Conservation (phyloP, 2,113 vertebrate species). For the Apteryx mantelli region DNA sequence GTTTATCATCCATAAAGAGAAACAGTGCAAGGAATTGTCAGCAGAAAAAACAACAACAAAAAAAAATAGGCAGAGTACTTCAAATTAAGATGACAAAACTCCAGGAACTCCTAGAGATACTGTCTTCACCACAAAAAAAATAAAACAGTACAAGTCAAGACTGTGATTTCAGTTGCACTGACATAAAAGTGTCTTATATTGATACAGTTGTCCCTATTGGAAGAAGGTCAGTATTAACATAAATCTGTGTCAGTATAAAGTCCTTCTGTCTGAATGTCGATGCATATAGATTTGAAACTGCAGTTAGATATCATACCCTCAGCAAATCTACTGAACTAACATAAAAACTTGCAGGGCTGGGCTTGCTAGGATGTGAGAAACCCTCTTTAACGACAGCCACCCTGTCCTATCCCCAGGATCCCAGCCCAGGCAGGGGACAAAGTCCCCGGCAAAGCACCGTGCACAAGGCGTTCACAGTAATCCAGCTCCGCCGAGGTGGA, state of each 20-base stretch:
- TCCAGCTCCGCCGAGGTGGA: rapidly evolving
- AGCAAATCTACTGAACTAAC: background rate
- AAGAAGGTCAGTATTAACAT: background rate
- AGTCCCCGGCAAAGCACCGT: background rate
- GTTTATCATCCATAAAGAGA: background rate
- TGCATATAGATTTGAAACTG: background rate
- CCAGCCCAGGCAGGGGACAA: background rate
- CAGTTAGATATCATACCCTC: background rate
- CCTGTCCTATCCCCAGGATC: background rate
- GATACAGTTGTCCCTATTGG: background rate
- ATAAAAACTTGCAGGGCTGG: background rate
- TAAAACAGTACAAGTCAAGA: background rate
- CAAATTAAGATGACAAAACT: background rate
- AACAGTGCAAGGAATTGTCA: background rate
- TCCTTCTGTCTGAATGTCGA: background rate
- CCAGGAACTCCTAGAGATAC: background rate
- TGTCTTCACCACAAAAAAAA: background rate
- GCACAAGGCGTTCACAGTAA: rapidly evolving
- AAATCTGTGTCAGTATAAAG: background rate
- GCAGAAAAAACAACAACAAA: background rate
- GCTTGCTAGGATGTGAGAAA: background rate
- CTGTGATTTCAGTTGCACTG: background rate
- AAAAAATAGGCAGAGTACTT: background rate
- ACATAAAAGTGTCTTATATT: background rate
- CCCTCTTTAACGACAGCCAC: background rate